Base-by-base conservation (phyloP, 1,140 invertebrate genomes). In the Heliconius congener region DNA sequence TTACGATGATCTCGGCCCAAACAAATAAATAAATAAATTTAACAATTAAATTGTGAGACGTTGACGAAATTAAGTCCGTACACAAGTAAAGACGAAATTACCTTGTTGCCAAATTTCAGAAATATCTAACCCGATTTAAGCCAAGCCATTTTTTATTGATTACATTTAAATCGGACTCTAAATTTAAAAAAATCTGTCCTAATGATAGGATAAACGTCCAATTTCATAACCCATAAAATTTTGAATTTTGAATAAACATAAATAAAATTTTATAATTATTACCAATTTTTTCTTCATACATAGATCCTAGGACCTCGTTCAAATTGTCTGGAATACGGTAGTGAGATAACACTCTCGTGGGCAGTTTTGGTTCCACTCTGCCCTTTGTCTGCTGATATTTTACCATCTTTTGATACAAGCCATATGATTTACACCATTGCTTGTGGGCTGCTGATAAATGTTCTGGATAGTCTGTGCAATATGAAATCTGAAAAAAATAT, bases 281-380 rank as follows among this genome's bases (percentile, higher is more conserved):
- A 94, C 95, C 92, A 39, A 92, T 88, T 37, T 93, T 95, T 72
- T 91, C 88, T 39, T 91, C 93, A 81, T 95, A 96, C 78, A 96
- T 91, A 16, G 90, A 84, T 18, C 91, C 91, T 34, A 96, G 84
- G 0, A 96, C 86, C 1, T 89, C 85, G 50, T 96, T 95, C 11
- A 96, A 94, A 81, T 94, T 91, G 1, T 94, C 88, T 2, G 95
- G 93, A 1, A 96, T 86, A 2, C 75, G 66, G n/a, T 87, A 91
- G 34, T 84, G 81, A 11, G 92, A 94, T 55, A 94, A 84, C 3
- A 92, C 90, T 81, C 85, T 95, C 37, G 90, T 94, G 0, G 96
- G 96, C 34, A 97, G 85, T 37, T 90, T 88, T 0, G 96, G 96
- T 76, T 96, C 95, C 30, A 96, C 78, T 4, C 93, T 87, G 0